Percentiles rank a stretch among this genome's conserved stretches.
phyloP scores from a whole-genome alignment of 2,888 invertebrate species.

The Drymonia ruficornis region DNA sequence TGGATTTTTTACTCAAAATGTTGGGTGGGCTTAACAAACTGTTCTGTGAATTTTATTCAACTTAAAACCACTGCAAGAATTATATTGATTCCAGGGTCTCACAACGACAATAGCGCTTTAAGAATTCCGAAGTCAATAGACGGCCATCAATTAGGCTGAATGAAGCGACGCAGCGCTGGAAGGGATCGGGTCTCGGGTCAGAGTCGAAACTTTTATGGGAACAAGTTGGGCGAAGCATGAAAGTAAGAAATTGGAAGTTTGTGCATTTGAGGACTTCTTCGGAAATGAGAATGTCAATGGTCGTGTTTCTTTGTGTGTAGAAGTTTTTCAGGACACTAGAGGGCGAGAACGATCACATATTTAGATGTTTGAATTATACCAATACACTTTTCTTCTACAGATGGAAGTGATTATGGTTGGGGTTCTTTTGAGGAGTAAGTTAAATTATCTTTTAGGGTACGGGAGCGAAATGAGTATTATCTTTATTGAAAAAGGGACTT shows the following conservation, averaged over 20 bases:
- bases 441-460: too few species aligned
- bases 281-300: neutral
- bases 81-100: neutral
- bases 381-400: neutral
- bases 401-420: too few species aligned
- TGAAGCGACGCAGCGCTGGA: conserved; percentile 9
- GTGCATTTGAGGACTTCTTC: neutral
- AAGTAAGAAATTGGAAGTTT: neutral
- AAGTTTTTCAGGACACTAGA: neutral
- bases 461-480: too few species aligned
- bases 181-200: neutral
- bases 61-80: neutral
- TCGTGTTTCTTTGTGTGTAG: neutral
- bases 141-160: conserved; percentile 20
- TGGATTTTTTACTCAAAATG: too few species aligned
- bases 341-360: neutral
- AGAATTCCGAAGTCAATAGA: conserved; percentile 16
- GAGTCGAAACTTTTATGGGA: neutral
- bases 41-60: too few species aligned
- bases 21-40: too few species aligned
- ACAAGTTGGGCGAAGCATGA: neutral
- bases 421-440: too few species aligned
- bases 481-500: too few species aligned
- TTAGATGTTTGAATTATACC: neutral
- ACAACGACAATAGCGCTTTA: neutral